phyloP scores from a whole-genome alignment of 2,797 vertebrate species.

The Emys orbicularis region DNA sequence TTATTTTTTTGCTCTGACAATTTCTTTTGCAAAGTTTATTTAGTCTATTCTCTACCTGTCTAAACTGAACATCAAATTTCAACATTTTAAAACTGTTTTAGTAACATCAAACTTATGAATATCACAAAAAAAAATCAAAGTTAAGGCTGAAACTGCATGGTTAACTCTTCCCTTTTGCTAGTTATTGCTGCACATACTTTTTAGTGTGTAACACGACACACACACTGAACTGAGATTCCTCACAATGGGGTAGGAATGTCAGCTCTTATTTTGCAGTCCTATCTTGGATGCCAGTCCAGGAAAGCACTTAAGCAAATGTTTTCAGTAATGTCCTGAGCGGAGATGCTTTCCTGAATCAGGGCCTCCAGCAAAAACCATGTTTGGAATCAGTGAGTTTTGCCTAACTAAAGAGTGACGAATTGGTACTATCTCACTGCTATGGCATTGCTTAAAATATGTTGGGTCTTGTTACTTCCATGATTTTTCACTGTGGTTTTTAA shows the following conservation, averaged over 20 bases:
- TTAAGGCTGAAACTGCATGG: conserved; percentile 50
- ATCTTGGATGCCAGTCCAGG: conserved; percentile 42
- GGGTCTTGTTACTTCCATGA: conserved; percentile 17
- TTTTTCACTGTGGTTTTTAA: conserved; percentile 4
- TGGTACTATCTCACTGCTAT: not conserved
- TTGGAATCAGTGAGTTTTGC: not conserved
- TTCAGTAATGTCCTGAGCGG: not conserved
- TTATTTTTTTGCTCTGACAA: conserved; percentile 67
- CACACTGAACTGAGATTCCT: conserved; percentile 49
- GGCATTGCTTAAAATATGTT: not conserved
- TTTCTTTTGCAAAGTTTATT: conserved; percentile 74
- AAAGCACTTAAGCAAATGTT: conserved; percentile 65
- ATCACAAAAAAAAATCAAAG: conserved; percentile 63
- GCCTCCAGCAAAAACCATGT: not conserved
- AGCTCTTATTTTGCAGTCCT: conserved; percentile 68
- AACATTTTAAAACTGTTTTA: conserved; percentile 49
- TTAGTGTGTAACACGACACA: conserved; percentile 43
- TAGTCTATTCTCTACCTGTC: conserved; percentile 71
- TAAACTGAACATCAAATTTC: conserved; percentile 65
- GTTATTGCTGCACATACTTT: conserved; percentile 28
- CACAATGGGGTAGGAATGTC: conserved; percentile 74
- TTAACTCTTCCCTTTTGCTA: conserved; percentile 41
- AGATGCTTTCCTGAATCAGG: conserved; percentile 49
- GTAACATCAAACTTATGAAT: conserved; percentile 65
- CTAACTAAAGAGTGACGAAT: not conserved